Evolutionary conservation across 2,113 vertebrate genomes (phyloP).

Genomic region (Brevimyrus niger): DNA sequence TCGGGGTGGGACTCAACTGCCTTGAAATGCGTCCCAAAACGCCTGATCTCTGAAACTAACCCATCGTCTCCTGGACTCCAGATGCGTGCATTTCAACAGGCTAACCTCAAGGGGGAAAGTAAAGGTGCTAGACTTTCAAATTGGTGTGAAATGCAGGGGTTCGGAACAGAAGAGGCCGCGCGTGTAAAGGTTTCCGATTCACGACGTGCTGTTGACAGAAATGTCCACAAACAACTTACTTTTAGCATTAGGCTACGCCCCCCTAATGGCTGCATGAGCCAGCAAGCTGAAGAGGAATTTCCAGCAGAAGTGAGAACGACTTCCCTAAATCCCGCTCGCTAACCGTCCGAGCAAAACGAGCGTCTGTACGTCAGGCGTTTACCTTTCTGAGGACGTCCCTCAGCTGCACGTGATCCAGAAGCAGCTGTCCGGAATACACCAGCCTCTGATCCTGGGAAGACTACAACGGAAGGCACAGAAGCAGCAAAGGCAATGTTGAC

Average conservation of each 20-base stretch:
- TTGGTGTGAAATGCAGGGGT: neutral
- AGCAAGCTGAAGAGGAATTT: neutral
- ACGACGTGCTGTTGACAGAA: neutral
- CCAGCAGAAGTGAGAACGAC: neutral
- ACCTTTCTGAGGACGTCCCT: slow-evolving; percentile 97
- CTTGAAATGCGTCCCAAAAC: neutral
- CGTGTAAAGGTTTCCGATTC: neutral
- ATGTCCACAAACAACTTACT: neutral
- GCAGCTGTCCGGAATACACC: slow-evolving; percentile 93
- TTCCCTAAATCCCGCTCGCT: neutral
- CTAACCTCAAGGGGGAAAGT: neutral
- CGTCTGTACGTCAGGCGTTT: slow-evolving; percentile 23
- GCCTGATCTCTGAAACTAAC: neutral
- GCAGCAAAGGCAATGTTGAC: neutral
- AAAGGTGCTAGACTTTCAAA: neutral
- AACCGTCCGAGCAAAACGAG: neutral
- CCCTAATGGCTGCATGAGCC: neutral
- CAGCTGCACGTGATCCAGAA: slow-evolving; percentile 83
- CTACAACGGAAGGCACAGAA: slow-evolving; percentile 55
- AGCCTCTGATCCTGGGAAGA: slow-evolving; percentile 89
- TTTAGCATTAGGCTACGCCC: neutral
- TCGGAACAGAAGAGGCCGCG: neutral
- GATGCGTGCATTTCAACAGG: neutral
- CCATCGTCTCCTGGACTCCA: neutral
- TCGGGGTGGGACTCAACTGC: neutral